phyloP scores from a whole-genome alignment of 2,797 vertebrate species.

The Rhynchonycteris naso region DNA sequence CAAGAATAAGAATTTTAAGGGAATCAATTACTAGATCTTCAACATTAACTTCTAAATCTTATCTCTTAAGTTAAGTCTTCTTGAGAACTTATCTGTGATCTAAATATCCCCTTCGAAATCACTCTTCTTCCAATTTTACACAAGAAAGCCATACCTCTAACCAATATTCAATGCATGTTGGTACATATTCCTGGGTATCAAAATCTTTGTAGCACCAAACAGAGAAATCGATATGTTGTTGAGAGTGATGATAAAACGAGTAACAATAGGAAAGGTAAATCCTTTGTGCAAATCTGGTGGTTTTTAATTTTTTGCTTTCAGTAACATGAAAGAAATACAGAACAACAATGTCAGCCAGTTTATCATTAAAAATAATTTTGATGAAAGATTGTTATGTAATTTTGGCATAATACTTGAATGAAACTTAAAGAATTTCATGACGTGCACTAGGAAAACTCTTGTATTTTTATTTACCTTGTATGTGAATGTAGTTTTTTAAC shows the following conservation, averaged over 20 bases:
- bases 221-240: background rate
- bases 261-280: background rate
- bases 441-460: background rate
- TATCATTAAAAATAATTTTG: background rate
- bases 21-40: background rate
- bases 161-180: background rate
- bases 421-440: constrained; percentile 24
- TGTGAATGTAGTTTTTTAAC: background rate
- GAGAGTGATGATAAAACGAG: background rate
- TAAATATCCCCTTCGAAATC: background rate
- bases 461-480: background rate
- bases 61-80: background rate
- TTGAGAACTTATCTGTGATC: background rate
- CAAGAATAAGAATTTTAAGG: background rate
- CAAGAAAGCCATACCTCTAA: background rate
- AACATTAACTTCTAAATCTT: background rate
- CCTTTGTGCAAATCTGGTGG: background rate
- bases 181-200: background rate
- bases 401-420: background rate
- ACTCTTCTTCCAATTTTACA: background rate
- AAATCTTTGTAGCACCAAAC: background rate
- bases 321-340: background rate
- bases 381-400: background rate
- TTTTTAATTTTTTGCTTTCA: background rate
- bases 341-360: background rate